These are phyloP conservation scores for Lota lota DNA, from an alignment of 2,113 vertebrate genomes.

Conservation along the genomic window DNA sequence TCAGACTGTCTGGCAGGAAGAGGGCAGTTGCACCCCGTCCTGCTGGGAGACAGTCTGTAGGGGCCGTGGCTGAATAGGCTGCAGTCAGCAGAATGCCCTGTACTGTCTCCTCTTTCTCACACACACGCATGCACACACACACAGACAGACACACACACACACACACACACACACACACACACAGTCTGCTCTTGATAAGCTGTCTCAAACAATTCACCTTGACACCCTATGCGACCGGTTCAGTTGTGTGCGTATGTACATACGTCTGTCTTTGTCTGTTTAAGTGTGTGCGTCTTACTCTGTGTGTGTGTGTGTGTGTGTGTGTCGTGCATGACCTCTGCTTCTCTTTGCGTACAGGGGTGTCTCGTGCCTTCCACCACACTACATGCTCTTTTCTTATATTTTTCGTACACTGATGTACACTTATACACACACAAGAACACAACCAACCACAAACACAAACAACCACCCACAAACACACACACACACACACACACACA, in stretches of 20 bases:
- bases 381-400: too few species aligned
- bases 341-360: too few species aligned
- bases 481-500: not conserved
- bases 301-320: too few species aligned
- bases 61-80: not conserved
- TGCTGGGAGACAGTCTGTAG: not conserved
- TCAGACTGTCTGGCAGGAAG: not conserved
- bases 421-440: slow-evolving; percentile 1
- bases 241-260: too few species aligned
- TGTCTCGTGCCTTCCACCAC: too few species aligned
- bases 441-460: not conserved
- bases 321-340: too few species aligned
- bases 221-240: not conserved
- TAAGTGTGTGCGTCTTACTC: too few species aligned
- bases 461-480: not conserved
- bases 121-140: not conserved
- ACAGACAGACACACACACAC: not conserved
- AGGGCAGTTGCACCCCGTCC: not conserved
- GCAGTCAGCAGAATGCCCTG: slow-evolving; percentile 14
- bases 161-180: not conserved
- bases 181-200: not conserved
- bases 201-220: not conserved
- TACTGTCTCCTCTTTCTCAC: not conserved
- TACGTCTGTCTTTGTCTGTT: too few species aligned
- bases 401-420: not conserved